Evolutionary conservation across 2,888 invertebrate genomes (phyloP).

Genomic region (Seira ritae): DNA sequence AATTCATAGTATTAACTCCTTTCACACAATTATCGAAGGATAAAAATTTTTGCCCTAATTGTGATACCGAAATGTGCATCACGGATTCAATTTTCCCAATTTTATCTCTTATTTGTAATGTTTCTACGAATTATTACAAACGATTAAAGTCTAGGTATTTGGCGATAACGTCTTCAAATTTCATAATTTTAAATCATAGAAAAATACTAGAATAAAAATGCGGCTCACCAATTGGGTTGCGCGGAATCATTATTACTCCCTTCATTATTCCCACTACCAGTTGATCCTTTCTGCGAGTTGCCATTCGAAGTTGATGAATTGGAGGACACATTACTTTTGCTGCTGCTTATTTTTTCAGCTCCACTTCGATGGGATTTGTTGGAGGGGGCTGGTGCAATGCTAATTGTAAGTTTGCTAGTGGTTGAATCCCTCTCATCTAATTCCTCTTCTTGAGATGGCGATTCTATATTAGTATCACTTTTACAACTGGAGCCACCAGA

Average conservation of each 20-base stretch:
- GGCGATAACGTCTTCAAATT: too few species aligned
- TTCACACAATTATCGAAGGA: too few species aligned
- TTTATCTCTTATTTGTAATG: too few species aligned
- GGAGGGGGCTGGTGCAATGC: not conserved
- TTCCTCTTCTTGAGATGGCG: not conserved
- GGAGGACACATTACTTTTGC: not conserved
- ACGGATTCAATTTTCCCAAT: too few species aligned
- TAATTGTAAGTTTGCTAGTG: not conserved
- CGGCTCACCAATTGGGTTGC: too few species aligned
- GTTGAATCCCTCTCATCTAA: not conserved
- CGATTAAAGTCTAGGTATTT: too few species aligned
- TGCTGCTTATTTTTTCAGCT: not conserved
- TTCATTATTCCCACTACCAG: not conserved
- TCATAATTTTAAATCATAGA: too few species aligned
- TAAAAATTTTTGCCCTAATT: too few species aligned
- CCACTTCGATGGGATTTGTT: not conserved
- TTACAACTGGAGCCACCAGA: not conserved
- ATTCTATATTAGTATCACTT: not conserved
- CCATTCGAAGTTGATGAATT: not conserved
- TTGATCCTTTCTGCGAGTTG: not conserved
- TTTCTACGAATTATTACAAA: too few species aligned
- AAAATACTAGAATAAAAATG: too few species aligned
- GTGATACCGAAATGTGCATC: too few species aligned
- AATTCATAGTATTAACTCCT: too few species aligned
- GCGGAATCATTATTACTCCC: not conserved